A percentile compares a stretch with the other conserved stretches of the same genome.
Conservation (phyloP, 2,888 invertebrate genomes). For the Glyphotaelius pellucidus region DNA sequence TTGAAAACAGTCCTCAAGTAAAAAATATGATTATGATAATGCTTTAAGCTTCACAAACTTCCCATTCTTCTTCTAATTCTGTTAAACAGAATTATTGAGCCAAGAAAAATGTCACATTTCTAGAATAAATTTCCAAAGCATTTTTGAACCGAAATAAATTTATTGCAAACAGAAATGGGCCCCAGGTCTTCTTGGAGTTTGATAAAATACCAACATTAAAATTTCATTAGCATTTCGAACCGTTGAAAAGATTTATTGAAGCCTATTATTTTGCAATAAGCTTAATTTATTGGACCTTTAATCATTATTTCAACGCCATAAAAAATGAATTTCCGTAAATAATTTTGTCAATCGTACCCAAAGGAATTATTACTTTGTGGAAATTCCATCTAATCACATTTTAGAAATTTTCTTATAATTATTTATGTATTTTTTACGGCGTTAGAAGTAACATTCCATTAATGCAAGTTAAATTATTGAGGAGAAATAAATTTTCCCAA, state of each 20-base stretch:
- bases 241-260: slow-evolving; percentile 4
- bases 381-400: background rate
- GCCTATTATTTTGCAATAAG: slow-evolving; percentile 25
- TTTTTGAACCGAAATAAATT: background rate
- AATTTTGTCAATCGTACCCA: background rate
- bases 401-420: background rate
- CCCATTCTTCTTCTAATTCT: background rate
- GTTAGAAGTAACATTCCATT: too few relatives aligned
- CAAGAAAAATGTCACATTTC: background rate
- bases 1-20: too few relatives aligned
- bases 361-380: background rate
- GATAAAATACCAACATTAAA: slow-evolving; percentile 33
- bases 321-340: slow-evolving; percentile 4
- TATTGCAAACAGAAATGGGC: background rate
- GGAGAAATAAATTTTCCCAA: too few relatives aligned
- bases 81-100: background rate
- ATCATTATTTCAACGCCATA: slow-evolving; percentile 9
- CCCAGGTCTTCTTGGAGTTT: background rate
- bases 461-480: too few relatives aligned
- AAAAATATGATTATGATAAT: too few relatives aligned
- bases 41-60: too few relatives aligned
- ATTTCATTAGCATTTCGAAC: slow-evolving; percentile 36
- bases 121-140: background rate
- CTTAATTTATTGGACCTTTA: slow-evolving; percentile 7
- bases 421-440: too few relatives aligned